A percentile compares a stretch with the other conserved stretches of the same genome.
These are phyloP conservation scores for Xenopus borealis DNA, from an alignment of 2,113 vertebrate genomes.

Conservation along the genomic window DNA sequence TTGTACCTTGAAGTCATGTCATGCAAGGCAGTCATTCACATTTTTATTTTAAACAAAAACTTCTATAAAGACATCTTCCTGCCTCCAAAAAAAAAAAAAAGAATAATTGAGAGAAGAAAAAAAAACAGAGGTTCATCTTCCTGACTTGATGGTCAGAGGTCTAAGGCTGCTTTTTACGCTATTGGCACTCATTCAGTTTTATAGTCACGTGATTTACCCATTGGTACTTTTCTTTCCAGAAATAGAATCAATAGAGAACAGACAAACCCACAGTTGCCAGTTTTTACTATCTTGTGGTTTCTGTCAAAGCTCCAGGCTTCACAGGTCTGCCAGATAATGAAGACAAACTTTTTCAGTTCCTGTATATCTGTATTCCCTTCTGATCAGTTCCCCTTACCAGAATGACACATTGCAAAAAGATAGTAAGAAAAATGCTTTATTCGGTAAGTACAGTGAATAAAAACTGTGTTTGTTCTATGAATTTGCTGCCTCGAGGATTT, in stretches of 20 bases:
- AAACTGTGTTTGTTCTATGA: constrained; percentile 30
- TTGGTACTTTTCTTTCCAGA: constrained; percentile 61
- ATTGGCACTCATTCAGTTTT: constrained; percentile 53
- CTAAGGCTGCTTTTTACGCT: constrained; percentile 46
- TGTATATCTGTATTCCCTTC: constrained; percentile 60
- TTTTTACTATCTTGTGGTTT: constrained; percentile 73
- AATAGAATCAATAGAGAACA: constrained; percentile 81
- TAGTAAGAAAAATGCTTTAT: constrained; percentile 58
- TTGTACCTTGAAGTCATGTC: too few relatives aligned
- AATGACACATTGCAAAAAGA: constrained; percentile 59
- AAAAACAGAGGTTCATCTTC: neutral
- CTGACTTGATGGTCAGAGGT: constrained; percentile 52
- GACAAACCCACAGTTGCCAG: constrained; percentile 74
- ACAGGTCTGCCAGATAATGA: constrained; percentile 75
- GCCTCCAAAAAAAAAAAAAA: neutral
- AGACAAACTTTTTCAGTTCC: constrained; percentile 84
- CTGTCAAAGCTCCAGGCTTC: constrained; percentile 66
- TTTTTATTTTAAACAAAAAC: neutral
- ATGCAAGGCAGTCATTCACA: neutral
- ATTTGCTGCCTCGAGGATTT: constrained; percentile 35
- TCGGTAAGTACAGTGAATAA: constrained; percentile 41
- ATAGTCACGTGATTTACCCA: constrained; percentile 61
- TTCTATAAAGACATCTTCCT: neutral
- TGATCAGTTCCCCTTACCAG: constrained; percentile 63
- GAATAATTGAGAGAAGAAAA: neutral